Percentiles rank a stretch among this genome's conserved stretches.
phyloP scores from a whole-genome alignment of 2,797 vertebrate genomes.

The Strix occidentalis region DNA sequence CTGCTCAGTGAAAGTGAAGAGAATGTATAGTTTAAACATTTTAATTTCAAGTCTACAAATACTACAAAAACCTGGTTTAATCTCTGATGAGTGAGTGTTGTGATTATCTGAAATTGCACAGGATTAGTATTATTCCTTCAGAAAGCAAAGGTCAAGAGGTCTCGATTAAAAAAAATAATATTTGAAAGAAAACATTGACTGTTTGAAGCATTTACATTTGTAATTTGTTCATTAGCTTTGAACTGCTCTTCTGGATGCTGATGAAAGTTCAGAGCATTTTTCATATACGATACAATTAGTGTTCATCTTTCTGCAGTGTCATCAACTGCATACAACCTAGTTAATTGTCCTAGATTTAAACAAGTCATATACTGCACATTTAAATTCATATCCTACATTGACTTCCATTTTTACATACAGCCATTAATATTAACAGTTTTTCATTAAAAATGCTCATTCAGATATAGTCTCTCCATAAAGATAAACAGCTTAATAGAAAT shows the following conservation, averaged over 20 bases:
- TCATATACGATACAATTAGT: not conserved
- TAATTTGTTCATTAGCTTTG: not conserved
- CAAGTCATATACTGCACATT: not conserved
- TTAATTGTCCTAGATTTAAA: conserved; percentile 18
- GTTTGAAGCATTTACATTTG: conserved; percentile 1
- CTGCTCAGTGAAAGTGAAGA: not conserved
- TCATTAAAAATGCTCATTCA: not conserved
- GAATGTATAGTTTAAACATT: not conserved
- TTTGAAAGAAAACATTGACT: not conserved
- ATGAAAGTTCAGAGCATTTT: not conserved
- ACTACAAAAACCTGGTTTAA: not conserved
- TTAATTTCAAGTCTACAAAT: conserved; percentile 11
- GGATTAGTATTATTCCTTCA: not conserved
- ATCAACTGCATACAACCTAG: not conserved
- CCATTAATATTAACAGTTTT: not conserved
- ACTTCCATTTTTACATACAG: not conserved
- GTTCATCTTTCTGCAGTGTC: not conserved
- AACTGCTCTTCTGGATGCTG: not conserved
- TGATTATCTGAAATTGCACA: conserved; percentile 20
- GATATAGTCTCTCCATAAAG: not conserved
- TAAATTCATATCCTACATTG: not conserved
- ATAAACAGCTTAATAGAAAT: not conserved
- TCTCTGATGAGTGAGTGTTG: not conserved
- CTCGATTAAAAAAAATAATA: not conserved
- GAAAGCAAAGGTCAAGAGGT: conserved; percentile 17